Base-by-base conservation (phyloP, 1,140 invertebrate genomes). In the Caenorhabditis briggsae region DNA sequence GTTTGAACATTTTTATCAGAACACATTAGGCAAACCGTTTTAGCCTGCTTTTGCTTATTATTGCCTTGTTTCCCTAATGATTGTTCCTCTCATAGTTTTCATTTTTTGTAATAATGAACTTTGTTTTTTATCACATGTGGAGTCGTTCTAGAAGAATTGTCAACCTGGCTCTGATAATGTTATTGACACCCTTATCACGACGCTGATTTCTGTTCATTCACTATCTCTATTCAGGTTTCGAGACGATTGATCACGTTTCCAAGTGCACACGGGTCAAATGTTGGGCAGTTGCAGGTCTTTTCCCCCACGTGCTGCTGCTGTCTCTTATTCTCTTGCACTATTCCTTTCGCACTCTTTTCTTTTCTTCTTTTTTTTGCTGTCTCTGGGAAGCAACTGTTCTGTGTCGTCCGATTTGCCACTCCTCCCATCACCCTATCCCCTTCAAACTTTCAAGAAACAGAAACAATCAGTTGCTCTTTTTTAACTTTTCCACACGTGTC, bases 211-310 rank as follows among this genome's bases (percentile, higher is more conserved):
- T 46, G 64, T 70, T 70, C 41, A 16, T 46, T 70, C 41, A 5
- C 11, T 78, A 58, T 78, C 18, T 50, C 11, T 78, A 12, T 78
- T 9, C n/a, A 46, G 43, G 64, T 70, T 78, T 78, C 50, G 70
- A 78, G 70, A 78, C 43, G 70, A 25, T 78, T n/a, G 70, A 78
- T 78, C 70, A 78, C 70, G 70, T 78, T 78, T 78, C 70, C 70
- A 78, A 78, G 46, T 78, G 70, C 70, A 70, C 70, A 78, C 46
- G 70, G 70, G 70, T 78, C 70, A 78, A 70, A 78, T 78, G 70
- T 46, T 78, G 70, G 70, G 46, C 70, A 78, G 70, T 78, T 78
- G 70, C 46, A 78, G 70, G 43, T 12, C 12, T 70, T 78, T 50
- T 78, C 20, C 5, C 33, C 46, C 70, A 78, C 46, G 46, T 78